These are phyloP conservation scores for Diphyllodes magnificus DNA, from an alignment of 2,113 vertebrate species.

Conservation along the genomic window DNA sequence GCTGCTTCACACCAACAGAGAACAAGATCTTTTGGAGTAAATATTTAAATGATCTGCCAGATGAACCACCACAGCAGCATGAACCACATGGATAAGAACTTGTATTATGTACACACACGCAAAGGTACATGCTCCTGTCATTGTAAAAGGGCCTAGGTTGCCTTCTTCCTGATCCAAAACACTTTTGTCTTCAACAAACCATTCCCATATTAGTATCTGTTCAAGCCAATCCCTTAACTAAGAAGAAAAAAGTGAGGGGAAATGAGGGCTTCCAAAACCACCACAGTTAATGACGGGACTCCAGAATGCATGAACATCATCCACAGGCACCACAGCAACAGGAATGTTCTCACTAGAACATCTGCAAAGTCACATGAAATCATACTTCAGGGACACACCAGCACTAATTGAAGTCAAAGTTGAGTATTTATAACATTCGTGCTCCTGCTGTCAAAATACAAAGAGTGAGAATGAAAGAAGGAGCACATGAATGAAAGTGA, in stretches of 20 bases:
- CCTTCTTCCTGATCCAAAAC: not conserved
- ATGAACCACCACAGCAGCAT: conserved; percentile 54
- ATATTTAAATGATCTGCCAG: conserved; percentile 72
- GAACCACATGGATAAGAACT: conserved; percentile 49
- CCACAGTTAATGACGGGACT: not conserved
- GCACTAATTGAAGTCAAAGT: not conserved
- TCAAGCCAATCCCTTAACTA: not conserved
- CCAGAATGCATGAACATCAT: not conserved
- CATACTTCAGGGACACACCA: not conserved
- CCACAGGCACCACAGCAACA: not conserved
- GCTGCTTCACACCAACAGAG: conserved; percentile 69
- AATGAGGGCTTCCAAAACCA: not conserved
- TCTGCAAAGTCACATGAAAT: not conserved
- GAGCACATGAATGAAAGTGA: not conserved
- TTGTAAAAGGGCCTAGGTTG: not conserved
- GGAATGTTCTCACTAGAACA: not conserved
- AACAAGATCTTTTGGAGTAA: conserved; percentile 71
- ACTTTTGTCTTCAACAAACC: not conserved
- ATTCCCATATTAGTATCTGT: not conserved
- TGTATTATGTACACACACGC: not conserved
- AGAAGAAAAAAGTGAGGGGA: not conserved
- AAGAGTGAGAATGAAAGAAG: conserved; percentile 9
- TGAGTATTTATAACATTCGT: not conserved
- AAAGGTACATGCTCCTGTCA: not conserved
- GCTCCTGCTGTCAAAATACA: not conserved